phyloP scores from a whole-genome alignment of 2,113 vertebrate species.

The Oryzias woworae region DNA sequence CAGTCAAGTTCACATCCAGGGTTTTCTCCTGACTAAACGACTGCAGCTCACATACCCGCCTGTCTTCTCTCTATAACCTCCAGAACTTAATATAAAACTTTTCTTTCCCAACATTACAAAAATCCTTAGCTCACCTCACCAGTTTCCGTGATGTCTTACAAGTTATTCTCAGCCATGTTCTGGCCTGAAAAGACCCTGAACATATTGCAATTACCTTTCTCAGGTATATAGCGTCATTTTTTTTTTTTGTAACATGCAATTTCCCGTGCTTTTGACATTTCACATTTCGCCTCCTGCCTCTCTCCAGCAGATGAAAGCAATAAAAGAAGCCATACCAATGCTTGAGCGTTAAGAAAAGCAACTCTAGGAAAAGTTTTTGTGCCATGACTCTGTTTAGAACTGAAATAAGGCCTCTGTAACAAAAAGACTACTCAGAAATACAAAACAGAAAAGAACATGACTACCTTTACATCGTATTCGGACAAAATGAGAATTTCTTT shows the following conservation, averaged over 20 bases:
- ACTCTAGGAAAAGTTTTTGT: no score
- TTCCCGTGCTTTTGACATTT: not conserved
- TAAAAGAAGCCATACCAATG: not conserved
- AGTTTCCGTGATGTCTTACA: conserved; percentile 3
- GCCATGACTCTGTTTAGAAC: no score
- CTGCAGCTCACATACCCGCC: conserved; percentile 4
- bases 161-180: conserved; percentile 21
- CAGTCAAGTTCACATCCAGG: conserved; percentile 14
- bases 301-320: not conserved
- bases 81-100: conserved; percentile 21
- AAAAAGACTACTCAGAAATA: no score
- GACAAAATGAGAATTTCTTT: not conserved
- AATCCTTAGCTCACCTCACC: conserved; percentile 17
- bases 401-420: no score
- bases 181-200: conserved; percentile 1
- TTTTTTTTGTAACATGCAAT: conserved; percentile 9
- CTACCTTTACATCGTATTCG: not conserved
- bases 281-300: no score
- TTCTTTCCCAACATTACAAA: conserved; percentile 17
- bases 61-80: conserved; percentile 14
- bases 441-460: no score
- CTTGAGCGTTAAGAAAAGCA: no score
- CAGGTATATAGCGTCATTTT: not conserved
- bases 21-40: conserved; percentile 20
- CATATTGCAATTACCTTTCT: conserved; percentile 2